Base-by-base conservation (phyloP, 2,113 vertebrate genomes). In the Nothobranchius furzeri region DNA sequence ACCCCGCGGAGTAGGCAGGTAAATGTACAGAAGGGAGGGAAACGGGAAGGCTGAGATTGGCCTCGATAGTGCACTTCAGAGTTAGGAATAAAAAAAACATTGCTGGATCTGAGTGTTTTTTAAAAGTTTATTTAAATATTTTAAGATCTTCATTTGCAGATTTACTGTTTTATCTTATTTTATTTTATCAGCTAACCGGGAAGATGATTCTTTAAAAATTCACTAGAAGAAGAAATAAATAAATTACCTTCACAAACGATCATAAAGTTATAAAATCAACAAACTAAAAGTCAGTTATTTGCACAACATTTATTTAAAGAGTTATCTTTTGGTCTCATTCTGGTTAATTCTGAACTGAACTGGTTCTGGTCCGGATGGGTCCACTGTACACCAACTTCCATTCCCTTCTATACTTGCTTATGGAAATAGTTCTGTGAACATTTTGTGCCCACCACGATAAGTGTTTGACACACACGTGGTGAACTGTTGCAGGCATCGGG, bases 391-490 rank as follows among this genome's bases (percentile, higher is more conserved):
- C 72, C 46, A 52, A 75, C 75, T 78, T 49, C 51, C 67, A 56
- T 55, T 70, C 54, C 68, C 64, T 30, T 60, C 49, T 78, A 62
- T 52, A 52, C 52, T 65, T 52, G 50, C 52, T 65, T 47, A 54
- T 35, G 25, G 52, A 60, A 72, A 45, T 74, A 57, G 36, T 70
- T 14, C 55, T 70, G 48, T 73, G 13, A 60, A 64, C 20, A 30
- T 0, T 54, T 56, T 35, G 53, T 42, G 15, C 49, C 62, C 67
- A 74, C 57, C 54, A 63, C 54, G 77, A 37, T 30, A 20, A 72
- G 77, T 79, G 88, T 90, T 88, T 80, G 80, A 88, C 75, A 85
- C 87, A 85, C 83, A 66, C 59, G 35, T 53, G 11, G 17, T 69
- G 58, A 81, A 76, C 64, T 30, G 35, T 72, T 74, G 75, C 64